A percentile compares a stretch with the other conserved stretches of the same genome.
These are phyloP conservation scores for Aculops lycopersici DNA, from an alignment of 1,140 invertebrate species.

Conservation along the genomic window DNA sequence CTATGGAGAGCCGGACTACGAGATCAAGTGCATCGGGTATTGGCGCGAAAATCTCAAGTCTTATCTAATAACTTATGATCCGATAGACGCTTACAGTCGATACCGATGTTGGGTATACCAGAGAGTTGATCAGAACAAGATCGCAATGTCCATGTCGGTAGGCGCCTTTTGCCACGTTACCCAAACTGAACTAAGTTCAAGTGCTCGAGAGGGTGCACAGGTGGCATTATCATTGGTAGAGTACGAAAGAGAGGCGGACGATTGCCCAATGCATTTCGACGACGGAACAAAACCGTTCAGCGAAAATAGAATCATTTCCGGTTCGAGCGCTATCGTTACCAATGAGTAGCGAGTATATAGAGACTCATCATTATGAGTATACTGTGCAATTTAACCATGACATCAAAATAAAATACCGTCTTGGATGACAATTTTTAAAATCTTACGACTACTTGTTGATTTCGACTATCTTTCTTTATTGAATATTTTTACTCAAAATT, in stretches of 20 bases:
- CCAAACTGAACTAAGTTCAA: constrained; percentile 57
- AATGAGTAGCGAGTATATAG: no score
- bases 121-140: constrained; percentile 56
- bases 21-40: constrained; percentile 81
- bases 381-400: no score
- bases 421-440: no score
- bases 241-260: constrained; percentile 61
- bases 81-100: constrained; percentile 69
- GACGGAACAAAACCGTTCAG: constrained; percentile 46
- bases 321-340: no score
- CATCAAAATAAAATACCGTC: no score
- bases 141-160: constrained; percentile 57
- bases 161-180: constrained; percentile 60
- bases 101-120: constrained; percentile 93
- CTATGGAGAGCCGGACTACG: constrained; percentile 78
- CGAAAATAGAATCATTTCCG: no score
- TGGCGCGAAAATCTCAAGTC: constrained; percentile 95
- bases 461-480: no score
- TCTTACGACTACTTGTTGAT: no score
- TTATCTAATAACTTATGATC: constrained; percentile 80
- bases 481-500: no score
- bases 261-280: constrained; percentile 75
- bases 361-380: no score
- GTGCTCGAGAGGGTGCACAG: constrained; percentile 57
- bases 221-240: constrained; percentile 61